Evolutionary conservation across 2,113 vertebrate genomes (phyloP).

Genomic region (Ginglymostoma cirratum): DNA sequence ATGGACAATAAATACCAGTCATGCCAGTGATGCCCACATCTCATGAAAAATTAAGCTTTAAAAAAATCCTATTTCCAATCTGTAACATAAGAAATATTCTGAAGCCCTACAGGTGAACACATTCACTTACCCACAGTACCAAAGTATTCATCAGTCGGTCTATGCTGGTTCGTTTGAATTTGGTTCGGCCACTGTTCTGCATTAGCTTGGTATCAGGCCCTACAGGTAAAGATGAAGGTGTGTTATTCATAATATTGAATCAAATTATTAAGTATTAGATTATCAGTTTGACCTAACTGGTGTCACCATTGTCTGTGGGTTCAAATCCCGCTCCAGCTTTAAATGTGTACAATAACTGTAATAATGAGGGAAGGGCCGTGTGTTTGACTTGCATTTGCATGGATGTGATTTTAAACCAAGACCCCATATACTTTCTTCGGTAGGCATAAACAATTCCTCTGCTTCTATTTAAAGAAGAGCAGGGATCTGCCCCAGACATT

Average conservation of each 20-base stretch:
- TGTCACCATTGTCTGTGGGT: neutral
- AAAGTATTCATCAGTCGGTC: slow-evolving; percentile 68
- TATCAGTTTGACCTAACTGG: neutral
- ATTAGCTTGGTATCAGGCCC: slow-evolving; percentile 70
- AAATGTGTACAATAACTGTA: neutral
- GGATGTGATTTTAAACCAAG: neutral
- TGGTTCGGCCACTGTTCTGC: slow-evolving; percentile 68
- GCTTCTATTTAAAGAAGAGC: neutral
- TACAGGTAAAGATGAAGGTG: slow-evolving; percentile 40
- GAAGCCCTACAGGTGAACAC: too few relatives aligned
- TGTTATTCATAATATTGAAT: neutral
- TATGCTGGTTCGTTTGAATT: slow-evolving; percentile 69
- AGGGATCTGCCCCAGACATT: neutral
- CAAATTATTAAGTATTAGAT: neutral
- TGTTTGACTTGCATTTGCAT: neutral
- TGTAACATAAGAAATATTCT: neutral
- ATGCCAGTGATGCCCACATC: too few relatives aligned
- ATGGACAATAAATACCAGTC: too few relatives aligned
- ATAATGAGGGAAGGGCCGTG: neutral
- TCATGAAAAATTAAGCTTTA: too few relatives aligned
- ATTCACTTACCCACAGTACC: slow-evolving; percentile 63
- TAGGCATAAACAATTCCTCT: neutral
- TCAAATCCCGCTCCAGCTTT: neutral
- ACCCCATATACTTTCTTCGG: neutral
- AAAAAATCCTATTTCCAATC: neutral